Base-by-base conservation (phyloP, 2,888 invertebrate genomes). In the Aproaerema taeniolella region DNA sequence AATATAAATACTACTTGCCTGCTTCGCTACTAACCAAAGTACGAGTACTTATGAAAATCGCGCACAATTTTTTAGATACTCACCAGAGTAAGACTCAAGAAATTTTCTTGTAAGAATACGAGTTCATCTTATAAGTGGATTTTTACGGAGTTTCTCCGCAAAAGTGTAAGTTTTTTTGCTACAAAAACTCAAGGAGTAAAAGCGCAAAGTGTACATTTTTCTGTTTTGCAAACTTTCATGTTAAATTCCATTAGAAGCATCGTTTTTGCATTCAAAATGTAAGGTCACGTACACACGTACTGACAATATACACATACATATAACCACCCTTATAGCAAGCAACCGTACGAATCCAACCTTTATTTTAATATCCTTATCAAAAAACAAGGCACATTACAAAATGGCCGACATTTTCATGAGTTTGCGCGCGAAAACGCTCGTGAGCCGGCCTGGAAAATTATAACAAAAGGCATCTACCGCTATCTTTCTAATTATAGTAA, bases 401-500 rank as follows among this genome's bases (percentile, higher is more conserved):
- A 85, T 82, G 83, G 83, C 80, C 62, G 72, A 73, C 77, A 69
- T 81, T 85, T 83, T 79, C 81, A 77, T 75, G 79, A 82, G 80
- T 81, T 81, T 75, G 78, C 77, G 75, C 80, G 81, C 77, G 78
- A 78, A 82, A 82, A 70, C 68, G 75, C 68, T 77, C 77, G 77
- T 74, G 77, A 76, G 73, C 73, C 74, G 67, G 79, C 77, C 83
- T 78, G 82, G 80, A 83, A 86, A 86, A 85, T 86, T 85, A 85
- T 85, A 85, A 85, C 85, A 86, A 86, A 82, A 85, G 85, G 82
- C 83, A 80, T 82, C 85, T 75, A 80, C 78, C 82, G 86, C 86
- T 87, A 87, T 87, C 87, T 87, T 80, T 83, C 83, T 87, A 87
- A 87, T 87, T 87, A 87, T 85, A 81, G 81, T 85, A 85, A 83